Base-by-base conservation (phyloP, 2,113 vertebrate species). In the Ageneiosus marmoratus region DNA sequence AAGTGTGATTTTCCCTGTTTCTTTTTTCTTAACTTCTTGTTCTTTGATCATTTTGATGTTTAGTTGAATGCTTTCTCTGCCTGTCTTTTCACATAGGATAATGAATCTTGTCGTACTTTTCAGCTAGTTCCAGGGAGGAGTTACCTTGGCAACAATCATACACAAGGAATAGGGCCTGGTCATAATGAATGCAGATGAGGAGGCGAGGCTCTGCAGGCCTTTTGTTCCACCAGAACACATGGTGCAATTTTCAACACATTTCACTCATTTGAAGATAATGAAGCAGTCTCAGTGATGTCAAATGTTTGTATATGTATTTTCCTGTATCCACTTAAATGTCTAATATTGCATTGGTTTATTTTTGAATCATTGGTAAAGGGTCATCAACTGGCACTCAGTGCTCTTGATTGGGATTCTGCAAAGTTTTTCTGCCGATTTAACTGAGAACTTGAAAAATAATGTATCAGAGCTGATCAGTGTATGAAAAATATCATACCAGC, bases 81-180 rank as follows among this genome's bases (percentile, higher is more conserved):
- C 77, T 62, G 60, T 69, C n/a, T 78, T 77, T 76, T 72, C 2
- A 50, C 37, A 5, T 41, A 48, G 63, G 65, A 84, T 72, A 53
- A 27, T 34, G 65, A 53, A 70, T 56, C 75, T 58, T 46, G 50
- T 63, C 70, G 62, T 78, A 83, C 75, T 69, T 77, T 77, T 44
- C 63, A 65, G 46, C 72, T 83, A 34, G 53, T 81, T 84, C 50
- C 63, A 84, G 63, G 44, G 48, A 81, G 63, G 73, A 50, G 86
- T 84, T 81, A 78, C 79, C 86, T 65, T 81, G 79, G 86, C 79
- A 84, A 74, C 74, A 27, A 32, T 37, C 63, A 78, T 80, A 67
- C 51, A 50, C 62, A 77, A 56, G 20, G 44, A 56, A 50, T 80
- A 29, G 48, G 41, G 78, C 37, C 34, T 69, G 22, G 27, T 83